Percentiles rank a stretch among this genome's conserved stretches.
Evolutionary conservation across 2,797 vertebrate species (phyloP).

Genomic region (Pyrrhura leucotis): DNA sequence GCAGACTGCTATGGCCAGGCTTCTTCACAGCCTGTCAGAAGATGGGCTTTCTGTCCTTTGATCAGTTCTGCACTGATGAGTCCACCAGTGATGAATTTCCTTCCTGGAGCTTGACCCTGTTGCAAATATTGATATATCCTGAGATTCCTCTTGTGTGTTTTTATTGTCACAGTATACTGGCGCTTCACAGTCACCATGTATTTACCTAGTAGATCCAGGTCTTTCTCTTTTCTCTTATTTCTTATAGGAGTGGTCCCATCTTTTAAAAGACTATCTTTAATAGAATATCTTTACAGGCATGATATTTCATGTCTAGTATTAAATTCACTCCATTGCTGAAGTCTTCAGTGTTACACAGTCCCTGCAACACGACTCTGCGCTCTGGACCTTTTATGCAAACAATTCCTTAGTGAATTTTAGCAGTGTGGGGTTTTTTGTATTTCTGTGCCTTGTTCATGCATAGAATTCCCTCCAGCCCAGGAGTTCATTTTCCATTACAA

Average conservation of each 20-base stretch:
- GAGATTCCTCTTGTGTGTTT: not conserved
- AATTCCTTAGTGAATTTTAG: not conserved
- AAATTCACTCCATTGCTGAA: not conserved
- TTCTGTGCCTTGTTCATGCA: not conserved
- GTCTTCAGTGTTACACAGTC: not conserved
- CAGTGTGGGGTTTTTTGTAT: rapidly evolving
- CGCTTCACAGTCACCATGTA: not conserved
- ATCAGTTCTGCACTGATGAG: not conserved
- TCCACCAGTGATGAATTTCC: not conserved
- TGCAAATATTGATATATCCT: not conserved
- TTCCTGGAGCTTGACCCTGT: not conserved
- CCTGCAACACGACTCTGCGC: not conserved
- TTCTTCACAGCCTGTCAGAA: not conserved
- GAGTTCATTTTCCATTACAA: not conserved
- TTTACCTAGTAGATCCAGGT: not conserved
- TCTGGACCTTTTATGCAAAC: not conserved
- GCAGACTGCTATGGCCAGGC: not conserved
- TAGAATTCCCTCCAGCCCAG: not conserved
- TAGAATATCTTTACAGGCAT: not conserved
- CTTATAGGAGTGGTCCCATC: not conserved
- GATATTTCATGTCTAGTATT: not conserved
- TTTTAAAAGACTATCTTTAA: not conserved
- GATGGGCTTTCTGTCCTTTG: not conserved
- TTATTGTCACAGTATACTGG: not conserved
- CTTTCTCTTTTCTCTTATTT: not conserved